Conservation (phyloP, 2,888 invertebrate genomes). For the Rhagonycha fulva region DNA sequence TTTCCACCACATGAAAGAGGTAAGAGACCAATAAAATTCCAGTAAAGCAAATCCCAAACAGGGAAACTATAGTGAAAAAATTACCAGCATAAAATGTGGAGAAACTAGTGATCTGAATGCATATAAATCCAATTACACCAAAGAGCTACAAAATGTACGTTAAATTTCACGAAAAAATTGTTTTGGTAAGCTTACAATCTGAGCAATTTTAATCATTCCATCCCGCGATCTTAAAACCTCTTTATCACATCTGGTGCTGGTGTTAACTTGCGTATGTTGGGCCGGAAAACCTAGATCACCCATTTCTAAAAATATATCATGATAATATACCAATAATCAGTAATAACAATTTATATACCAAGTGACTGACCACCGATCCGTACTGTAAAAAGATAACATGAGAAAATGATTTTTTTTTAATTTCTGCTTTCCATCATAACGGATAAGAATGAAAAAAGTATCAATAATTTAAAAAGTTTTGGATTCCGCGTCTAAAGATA, state of each 20-base stretch:
- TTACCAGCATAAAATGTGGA: slow-evolving; percentile 62
- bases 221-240: slow-evolving; percentile 71
- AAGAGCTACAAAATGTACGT: slow-evolving; percentile 60
- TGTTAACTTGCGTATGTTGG: slow-evolving; percentile 73
- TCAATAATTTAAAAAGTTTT: too few species aligned
- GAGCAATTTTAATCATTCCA: slow-evolving; percentile 75
- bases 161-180: not conserved
- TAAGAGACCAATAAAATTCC: slow-evolving; percentile 78
- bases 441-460: too few species aligned
- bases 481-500: too few species aligned
- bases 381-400: too few species aligned
- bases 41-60: slow-evolving; percentile 86
- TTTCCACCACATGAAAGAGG: slow-evolving; percentile 84
- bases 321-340: not conserved
- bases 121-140: slow-evolving; percentile 80
- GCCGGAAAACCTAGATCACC: slow-evolving; percentile 72
- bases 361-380: too few species aligned
- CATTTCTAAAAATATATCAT: slow-evolving; percentile 38
- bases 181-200: slow-evolving; percentile 69
- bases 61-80: slow-evolving; percentile 79
- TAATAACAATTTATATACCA: too few species aligned
- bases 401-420: too few species aligned
- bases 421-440: too few species aligned
- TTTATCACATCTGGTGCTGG: slow-evolving; percentile 75
- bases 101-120: slow-evolving; percentile 63